Base-by-base conservation (phyloP, 2,797 vertebrate genomes). In the Vespertilio murinus region DNA sequence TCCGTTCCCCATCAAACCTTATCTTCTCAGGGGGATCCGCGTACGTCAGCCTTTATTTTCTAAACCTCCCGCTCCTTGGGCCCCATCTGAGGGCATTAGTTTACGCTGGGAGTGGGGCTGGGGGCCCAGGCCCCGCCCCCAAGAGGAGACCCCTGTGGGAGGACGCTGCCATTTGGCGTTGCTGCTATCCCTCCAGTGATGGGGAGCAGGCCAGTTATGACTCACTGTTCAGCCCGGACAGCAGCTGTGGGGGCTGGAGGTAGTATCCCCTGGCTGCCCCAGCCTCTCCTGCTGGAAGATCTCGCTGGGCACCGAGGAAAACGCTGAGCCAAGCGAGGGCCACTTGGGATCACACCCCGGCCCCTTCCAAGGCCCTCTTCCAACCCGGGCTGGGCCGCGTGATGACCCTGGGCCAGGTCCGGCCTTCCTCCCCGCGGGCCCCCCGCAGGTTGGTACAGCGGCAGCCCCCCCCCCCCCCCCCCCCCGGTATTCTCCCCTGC, bases 151-250 rank as follows among this genome's bases (percentile, higher is more conserved):
- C 30, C 28, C 56, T 85, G 14, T 56, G 83, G 92, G 65, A 85
- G 90, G 89, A 80, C 5, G 8, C 79, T 78, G 61, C 35, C 14
- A 5, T 81, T 84, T 84, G 74, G 42, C 79, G 89, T 77, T 70
- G 35, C 38, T 84, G 67, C 78, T 78, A 9, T 49, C 74, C 88
- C 82, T 95, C 74, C n/a, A 79, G 52, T 61, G 79, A 95, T 38
- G 89, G 65, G 38, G 86, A 94, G 77, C 89, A 77, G 67, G 81
- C 70, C 42, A 94, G 47, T 45, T 91, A 65, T 74, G 77, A 94
- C 49, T 95, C 87, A 88, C 56, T 77, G 56, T 45, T 45, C 54
- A 92, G 83, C 69, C 64, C 20, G 65, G 33, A 93, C 30, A 93
- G 54, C 87, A 90, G 30, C 70, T 22, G 11, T 52, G 47, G 74